Percentiles rank a stretch among this genome's conserved stretches.
Evolutionary conservation across 1,140 invertebrate genomes (phyloP).

Genomic region (Hypothenemus hampei): DNA sequence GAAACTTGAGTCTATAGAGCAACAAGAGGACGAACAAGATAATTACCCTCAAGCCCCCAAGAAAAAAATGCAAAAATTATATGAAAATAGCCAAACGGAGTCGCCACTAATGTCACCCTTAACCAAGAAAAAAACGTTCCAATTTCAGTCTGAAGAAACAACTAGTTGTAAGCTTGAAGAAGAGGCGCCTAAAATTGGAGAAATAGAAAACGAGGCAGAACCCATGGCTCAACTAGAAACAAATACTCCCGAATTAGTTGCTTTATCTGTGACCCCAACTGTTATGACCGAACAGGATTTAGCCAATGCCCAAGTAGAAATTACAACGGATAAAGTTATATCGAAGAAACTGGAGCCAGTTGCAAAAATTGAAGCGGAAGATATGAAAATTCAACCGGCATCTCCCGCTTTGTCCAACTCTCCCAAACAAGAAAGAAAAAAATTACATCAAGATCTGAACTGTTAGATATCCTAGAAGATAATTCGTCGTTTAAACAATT

Average conservation of each 20-base stretch:
- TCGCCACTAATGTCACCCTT: conserved; percentile 21
- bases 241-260: conserved; percentile 31
- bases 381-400: too few species aligned
- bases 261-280: conserved; percentile 39
- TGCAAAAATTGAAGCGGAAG: too few species aligned
- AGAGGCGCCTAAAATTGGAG: too few species aligned
- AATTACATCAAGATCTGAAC: conserved; percentile 25
- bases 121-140: conserved; percentile 24
- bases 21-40: conserved; percentile 1
- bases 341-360: too few species aligned
- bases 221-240: neutral
- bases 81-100: conserved; percentile 17
- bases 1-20: conserved; percentile 3
- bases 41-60: conserved; percentile 11
- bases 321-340: conserved; percentile 34
- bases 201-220: too few species aligned
- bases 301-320: conserved; percentile 42
- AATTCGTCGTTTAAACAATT: conserved; percentile 24
- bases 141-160: conserved; percentile 8
- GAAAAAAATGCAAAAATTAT: conserved; percentile 25
- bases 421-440: too few species aligned
- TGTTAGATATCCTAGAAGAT: conserved; percentile 29
- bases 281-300: conserved; percentile 42
- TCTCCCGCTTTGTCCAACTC: too few species aligned
- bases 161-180: too few species aligned